Percentiles rank a stretch among this genome's conserved stretches.
phyloP scores from a whole-genome alignment of 2,797 vertebrate species.

The Chlorospingus flavigularis region DNA sequence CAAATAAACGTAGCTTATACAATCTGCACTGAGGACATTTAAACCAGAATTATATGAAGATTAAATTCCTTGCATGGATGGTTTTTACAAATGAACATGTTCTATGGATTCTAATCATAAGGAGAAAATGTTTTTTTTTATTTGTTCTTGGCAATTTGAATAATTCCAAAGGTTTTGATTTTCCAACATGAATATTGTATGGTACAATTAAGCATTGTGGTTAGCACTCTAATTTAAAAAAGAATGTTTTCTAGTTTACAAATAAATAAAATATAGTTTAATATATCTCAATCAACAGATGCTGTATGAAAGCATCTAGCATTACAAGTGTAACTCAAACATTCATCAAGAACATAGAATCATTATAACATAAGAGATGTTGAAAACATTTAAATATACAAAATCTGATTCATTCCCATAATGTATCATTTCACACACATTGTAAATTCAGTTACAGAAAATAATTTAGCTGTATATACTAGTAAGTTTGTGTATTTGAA shows the following conservation, averaged over 20 bases:
- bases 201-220: background rate
- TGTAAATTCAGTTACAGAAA: background rate
- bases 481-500: background rate
- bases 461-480: background rate
- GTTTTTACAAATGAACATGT: slow-evolving; percentile 29
- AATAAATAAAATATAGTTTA: slow-evolving; percentile 2
- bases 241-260: background rate
- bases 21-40: slow-evolving; percentile 9
- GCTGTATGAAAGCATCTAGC: background rate
- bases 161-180: slow-evolving; percentile 3
- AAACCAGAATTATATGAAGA: slow-evolving; percentile 35
- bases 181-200: slow-evolving; percentile 22
- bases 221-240: slow-evolving; percentile 46
- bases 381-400: background rate
- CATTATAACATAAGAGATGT: background rate
- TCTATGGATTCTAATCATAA: slow-evolving; percentile 21
- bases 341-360: background rate
- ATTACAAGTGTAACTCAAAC: background rate
- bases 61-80: slow-evolving; percentile 20
- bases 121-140: background rate
- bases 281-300: background rate
- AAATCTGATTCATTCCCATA: background rate
- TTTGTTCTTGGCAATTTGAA: slow-evolving; percentile 35
- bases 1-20: background rate
- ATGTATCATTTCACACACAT: background rate